phyloP scores from a whole-genome alignment of 2,797 vertebrate genomes.

The Leucoraja ocellata region DNA sequence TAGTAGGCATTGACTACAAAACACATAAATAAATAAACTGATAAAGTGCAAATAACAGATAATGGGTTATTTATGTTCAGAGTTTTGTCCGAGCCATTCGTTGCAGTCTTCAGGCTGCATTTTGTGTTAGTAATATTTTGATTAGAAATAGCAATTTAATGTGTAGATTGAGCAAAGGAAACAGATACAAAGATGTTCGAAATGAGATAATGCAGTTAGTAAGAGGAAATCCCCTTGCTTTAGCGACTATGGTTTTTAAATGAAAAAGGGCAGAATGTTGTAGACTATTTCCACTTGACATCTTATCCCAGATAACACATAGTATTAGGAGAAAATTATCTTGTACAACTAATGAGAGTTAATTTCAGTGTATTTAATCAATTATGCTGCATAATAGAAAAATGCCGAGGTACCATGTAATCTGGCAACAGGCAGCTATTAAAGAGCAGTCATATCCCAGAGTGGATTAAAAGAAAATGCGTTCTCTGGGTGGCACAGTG shows the following conservation, averaged over 20 bases:
- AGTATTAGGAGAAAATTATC: background rate
- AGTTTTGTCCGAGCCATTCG: too few relatives aligned
- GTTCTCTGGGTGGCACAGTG: too few relatives aligned
- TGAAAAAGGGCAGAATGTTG: background rate
- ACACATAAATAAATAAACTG: too few relatives aligned
- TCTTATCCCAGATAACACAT: background rate
- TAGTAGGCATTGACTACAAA: too few relatives aligned
- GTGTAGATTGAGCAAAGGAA: background rate
- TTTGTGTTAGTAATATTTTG: background rate
- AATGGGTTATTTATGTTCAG: too few relatives aligned
- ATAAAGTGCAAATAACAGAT: too few relatives aligned
- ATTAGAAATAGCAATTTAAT: background rate
- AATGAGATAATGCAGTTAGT: background rate
- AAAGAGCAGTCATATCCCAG: too few relatives aligned
- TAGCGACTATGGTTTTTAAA: background rate
- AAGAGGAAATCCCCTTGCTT: background rate
- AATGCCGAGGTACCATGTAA: background rate
- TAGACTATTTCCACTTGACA: background rate
- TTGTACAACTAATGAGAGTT: background rate
- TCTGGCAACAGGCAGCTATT: background rate
- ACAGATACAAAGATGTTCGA: background rate
- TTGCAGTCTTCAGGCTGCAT: too few relatives aligned
- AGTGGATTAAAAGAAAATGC: too few relatives aligned
- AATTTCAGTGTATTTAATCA: background rate
- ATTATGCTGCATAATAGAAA: background rate